These are phyloP conservation scores for Petrolisthes manimaculis DNA, from an alignment of 2,888 invertebrate genomes.

Conservation along the genomic window DNA sequence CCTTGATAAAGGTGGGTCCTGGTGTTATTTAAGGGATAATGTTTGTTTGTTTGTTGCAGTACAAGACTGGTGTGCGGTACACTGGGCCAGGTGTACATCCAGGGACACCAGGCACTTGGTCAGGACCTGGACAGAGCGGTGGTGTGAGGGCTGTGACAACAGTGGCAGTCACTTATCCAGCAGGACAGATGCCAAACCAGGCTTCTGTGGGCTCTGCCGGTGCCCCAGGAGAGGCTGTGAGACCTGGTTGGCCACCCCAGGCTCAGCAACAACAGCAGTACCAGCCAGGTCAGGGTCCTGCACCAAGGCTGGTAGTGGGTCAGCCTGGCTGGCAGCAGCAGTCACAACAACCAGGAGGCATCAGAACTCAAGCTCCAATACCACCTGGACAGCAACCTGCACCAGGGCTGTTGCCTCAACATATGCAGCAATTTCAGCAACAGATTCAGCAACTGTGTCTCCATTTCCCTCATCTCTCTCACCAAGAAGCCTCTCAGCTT, in stretches of 20 bases:
- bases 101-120: conserved; percentile 26
- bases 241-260: conserved; percentile 50
- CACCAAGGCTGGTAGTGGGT: conserved; percentile 50
- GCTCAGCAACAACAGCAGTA: conserved; percentile 45
- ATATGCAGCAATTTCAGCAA: conserved; percentile 66
- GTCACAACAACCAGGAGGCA: conserved; percentile 30
- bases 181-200: conserved; percentile 27
- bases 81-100: conserved; percentile 43
- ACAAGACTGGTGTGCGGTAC: conserved; percentile 48
- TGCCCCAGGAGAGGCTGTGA: conserved; percentile 43
- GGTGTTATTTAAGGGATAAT: background rate
- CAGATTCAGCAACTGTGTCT: conserved; percentile 67
- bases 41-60: conserved; percentile 24
- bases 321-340: conserved; percentile 53
- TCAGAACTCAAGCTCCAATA: conserved; percentile 49
- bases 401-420: conserved; percentile 57
- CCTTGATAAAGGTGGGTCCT: too few relatives aligned
- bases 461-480: conserved; percentile 65
- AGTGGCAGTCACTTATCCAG: conserved; percentile 40
- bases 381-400: conserved; percentile 39
- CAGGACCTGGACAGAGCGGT: conserved; percentile 30
- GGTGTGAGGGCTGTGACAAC: conserved; percentile 33
- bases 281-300: conserved; percentile 44
- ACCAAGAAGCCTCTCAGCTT: conserved; percentile 67
- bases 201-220: conserved; percentile 21